Evolutionary conservation across 2,113 vertebrate species (phyloP).

Genomic region (Eptesicus fuscus): DNA sequence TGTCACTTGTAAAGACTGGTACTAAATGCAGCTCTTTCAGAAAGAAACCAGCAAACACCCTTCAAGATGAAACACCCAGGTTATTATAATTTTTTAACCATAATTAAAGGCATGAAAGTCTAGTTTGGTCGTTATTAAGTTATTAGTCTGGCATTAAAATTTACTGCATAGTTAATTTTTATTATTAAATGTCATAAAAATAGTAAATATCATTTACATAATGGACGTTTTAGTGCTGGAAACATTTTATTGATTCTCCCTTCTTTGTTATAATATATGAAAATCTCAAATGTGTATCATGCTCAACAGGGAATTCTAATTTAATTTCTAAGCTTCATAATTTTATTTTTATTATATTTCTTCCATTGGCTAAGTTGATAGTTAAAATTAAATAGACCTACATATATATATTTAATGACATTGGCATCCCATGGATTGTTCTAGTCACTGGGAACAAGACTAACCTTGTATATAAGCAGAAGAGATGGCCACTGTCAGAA

Average conservation of each 20-base stretch:
- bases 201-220: neutral
- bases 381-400: neutral
- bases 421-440: neutral
- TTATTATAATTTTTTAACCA: neutral
- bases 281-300: neutral
- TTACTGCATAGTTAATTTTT: neutral
- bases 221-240: neutral
- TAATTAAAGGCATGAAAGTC: neutral
- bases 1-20: no score
- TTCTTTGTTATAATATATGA: neutral
- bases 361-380: neutral
- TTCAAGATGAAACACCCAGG: no score
- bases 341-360: neutral
- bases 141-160: neutral
- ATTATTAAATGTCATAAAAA: neutral
- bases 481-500: neutral
- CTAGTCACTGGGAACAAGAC: neutral
- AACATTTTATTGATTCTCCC: neutral
- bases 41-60: no score
- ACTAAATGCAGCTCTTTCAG: no score
- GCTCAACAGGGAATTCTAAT: neutral
- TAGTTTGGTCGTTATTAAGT: neutral
- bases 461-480: neutral
- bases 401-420: neutral
- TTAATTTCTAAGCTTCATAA: neutral